Evolutionary conservation across 2,888 invertebrate species (phyloP).

Genomic region (Drosophila pseudotakahashii): DNA sequence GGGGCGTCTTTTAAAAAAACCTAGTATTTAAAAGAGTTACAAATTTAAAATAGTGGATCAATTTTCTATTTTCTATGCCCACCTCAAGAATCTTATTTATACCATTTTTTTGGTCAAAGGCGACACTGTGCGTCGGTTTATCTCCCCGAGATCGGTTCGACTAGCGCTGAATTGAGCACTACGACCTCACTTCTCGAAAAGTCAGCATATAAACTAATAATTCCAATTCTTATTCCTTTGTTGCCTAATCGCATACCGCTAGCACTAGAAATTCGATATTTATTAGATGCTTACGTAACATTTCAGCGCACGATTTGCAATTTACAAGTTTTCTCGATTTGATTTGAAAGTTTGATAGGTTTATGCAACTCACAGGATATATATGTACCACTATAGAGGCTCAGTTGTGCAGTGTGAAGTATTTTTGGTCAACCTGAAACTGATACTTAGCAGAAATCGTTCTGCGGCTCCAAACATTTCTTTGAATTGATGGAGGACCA

Average conservation of each 20-base stretch:
- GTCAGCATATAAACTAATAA: slow-evolving; percentile 54
- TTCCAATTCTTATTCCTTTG: slow-evolving; percentile 40
- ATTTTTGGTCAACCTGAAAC: slow-evolving; percentile 15
- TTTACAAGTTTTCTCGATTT: slow-evolving; percentile 56
- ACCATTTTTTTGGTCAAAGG: too few species aligned
- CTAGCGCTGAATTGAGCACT: neutral
- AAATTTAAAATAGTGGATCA: too few species aligned
- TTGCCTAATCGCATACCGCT: slow-evolving; percentile 40
- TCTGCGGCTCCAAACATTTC: too few species aligned
- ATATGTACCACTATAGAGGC: slow-evolving; percentile 45
- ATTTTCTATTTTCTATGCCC: too few species aligned
- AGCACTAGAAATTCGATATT: slow-evolving; percentile 58
- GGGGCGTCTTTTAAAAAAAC: too few species aligned
- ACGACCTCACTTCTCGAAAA: neutral
- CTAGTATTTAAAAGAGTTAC: too few species aligned
- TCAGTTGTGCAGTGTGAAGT: slow-evolving; percentile 24
- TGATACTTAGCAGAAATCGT: neutral
- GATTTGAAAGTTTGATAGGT: slow-evolving; percentile 43
- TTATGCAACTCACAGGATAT: slow-evolving; percentile 42
- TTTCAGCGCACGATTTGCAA: slow-evolving; percentile 25
- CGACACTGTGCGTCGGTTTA: too few species aligned
- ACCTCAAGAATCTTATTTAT: too few species aligned
- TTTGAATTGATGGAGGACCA: too few species aligned
- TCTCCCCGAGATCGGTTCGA: neutral
- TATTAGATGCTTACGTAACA: slow-evolving; percentile 71